Evolutionary conservation across 53 echinoderm and acorn worm genomes (phyloP), one percentile per base, ranked within the genome.

Genomic region (Holothuria scabra): DNA sequence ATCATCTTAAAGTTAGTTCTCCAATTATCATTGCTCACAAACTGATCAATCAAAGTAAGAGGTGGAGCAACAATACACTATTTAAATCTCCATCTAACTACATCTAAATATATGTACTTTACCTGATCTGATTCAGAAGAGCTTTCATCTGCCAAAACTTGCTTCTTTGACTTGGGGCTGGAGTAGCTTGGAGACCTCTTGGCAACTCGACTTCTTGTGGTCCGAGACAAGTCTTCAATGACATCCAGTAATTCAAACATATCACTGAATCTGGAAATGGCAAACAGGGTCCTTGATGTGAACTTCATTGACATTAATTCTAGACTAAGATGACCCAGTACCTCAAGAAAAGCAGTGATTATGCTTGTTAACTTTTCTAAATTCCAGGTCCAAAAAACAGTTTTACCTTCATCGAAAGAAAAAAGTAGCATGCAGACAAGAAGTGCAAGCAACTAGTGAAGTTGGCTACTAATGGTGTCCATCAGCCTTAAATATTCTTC

Each of bases 181-280:
- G 83, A 67, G 80, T 85, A 84, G 26, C 94, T 94, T 2, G 97
- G 97, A 28, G 97, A 97, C 81, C 93, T 86, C 80, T 94, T 80
- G 68, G 96, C 90, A 64, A 93, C 78, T 19, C 93, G 86, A 78
- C 97, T 94, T 24, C 97, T 87, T 19, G 94, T 92, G 52, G 97
- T 97, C 74, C 94, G 71, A 23, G 92, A 90, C 35, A 89, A 87
- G 68, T 97, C 97, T n/a, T 94, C 94, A 44, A 97, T 84, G 65
- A 92, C 94, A 57, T 97, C 97, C 28, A 90, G 86, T 65, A 97
- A 83, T 16, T 92, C 92, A 87, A 97, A 97, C 59, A 97, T 81
- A 72, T 97, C 97, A 79, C 94, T 94, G 87, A 65, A 97, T 84
- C 97, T 97, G 71, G 52, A 30, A 19, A 23, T 25, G 74, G 65